Conservation (phyloP, 2,113 vertebrate genomes). For the Tenebrosternarchus preto region DNA sequence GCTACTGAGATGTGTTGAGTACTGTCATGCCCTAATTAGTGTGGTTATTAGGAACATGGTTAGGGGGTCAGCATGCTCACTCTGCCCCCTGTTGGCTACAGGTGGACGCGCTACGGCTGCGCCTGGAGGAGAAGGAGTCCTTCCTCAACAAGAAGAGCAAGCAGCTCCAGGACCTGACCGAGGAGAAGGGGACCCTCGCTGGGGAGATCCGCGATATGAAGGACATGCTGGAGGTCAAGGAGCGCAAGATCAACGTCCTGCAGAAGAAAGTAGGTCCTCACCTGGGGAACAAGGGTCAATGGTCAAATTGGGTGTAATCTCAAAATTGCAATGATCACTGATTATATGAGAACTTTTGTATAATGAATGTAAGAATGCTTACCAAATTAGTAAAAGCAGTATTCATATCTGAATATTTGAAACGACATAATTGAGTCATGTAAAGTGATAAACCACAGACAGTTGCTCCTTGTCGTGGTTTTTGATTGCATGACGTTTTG, state of each 20-base stretch:
- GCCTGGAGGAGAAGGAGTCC: slow-evolving; percentile 96
- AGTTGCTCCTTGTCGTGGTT: no score
- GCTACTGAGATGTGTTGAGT: no score
- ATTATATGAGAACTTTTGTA: no score
- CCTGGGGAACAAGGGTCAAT: background rate
- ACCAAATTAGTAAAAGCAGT: no score
- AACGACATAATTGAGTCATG: no score
- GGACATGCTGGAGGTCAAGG: slow-evolving; percentile 99
- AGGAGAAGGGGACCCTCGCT: slow-evolving; percentile 95
- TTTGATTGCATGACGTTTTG: no score
- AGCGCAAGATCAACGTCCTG: slow-evolving; percentile 97
- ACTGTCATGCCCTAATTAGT: no score
- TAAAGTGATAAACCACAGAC: no score
- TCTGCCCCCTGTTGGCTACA: slow-evolving; percentile 55
- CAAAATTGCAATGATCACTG: no score
- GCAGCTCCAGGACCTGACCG: slow-evolving; percentile 97
- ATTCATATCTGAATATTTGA: no score
- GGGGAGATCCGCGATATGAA: slow-evolving; percentile 99
- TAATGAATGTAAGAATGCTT: no score
- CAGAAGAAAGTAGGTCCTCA: slow-evolving; percentile 89
- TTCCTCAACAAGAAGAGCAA: slow-evolving; percentile 99
- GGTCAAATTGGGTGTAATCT: background rate
- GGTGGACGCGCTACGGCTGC: slow-evolving; percentile 95
- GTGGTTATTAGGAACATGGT: background rate
- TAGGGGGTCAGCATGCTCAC: background rate